phyloP scores from a whole-genome alignment of 2,113 vertebrate species.

The Epinephelus moara region DNA sequence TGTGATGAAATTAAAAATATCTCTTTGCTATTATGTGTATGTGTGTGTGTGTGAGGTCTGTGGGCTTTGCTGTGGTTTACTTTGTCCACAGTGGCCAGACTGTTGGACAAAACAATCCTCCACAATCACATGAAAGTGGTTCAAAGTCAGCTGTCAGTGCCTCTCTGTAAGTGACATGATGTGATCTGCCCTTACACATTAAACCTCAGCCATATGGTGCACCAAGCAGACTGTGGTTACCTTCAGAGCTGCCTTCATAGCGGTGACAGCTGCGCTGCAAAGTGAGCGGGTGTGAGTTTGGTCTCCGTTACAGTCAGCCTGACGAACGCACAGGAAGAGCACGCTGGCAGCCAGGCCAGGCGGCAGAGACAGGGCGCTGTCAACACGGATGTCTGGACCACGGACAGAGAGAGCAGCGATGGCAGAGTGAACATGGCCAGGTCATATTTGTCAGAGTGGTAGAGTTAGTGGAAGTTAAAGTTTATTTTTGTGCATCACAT shows the following conservation, averaged over 20 bases:
- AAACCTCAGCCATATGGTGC: constrained; percentile 44
- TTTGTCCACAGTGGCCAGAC: neutral
- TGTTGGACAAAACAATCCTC: neutral
- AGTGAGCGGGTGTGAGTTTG: constrained; percentile 67
- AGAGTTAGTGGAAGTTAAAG: neutral
- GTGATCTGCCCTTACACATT: constrained; percentile 31
- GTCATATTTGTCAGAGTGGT: constrained; percentile 13
- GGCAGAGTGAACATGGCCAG: constrained; percentile 11
- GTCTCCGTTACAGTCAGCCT: constrained; percentile 78
- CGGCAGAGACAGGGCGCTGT: constrained; percentile 69
- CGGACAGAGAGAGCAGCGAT: constrained; percentile 18
- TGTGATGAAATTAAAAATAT: neutral
- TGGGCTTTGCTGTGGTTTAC: constrained; percentile 11
- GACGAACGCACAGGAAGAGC: constrained; percentile 85
- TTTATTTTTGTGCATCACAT: constrained; percentile 10
- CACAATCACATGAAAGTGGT: constrained; percentile 14
- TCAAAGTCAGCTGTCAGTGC: constrained; percentile 37
- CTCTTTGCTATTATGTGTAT: neutral
- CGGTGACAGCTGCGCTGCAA: constrained; percentile 66
- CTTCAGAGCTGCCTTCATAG: constrained; percentile 86
- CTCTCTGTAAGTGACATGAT: constrained; percentile 8
- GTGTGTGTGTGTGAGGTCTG: neutral
- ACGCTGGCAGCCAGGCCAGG: constrained; percentile 82
- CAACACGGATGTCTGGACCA: constrained; percentile 80
- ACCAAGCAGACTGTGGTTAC: constrained; percentile 63